Percentiles rank a stretch among this genome's conserved stretches.
phyloP scores from a whole-genome alignment of 2,113 vertebrate species.

The Zosterops hypoxanthus region DNA sequence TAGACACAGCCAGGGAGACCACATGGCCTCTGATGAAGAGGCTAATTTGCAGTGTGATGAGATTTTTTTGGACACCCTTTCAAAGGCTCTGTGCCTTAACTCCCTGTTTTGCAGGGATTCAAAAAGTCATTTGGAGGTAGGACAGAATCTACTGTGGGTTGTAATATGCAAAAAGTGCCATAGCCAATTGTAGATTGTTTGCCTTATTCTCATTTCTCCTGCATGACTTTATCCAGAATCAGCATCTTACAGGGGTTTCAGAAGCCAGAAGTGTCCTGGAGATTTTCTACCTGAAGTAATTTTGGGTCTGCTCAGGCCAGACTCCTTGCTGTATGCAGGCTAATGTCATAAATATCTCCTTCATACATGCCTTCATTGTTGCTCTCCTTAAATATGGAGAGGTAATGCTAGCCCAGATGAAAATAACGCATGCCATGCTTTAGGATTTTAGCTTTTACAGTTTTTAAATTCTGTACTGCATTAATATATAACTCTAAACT shows the following conservation, averaged over 20 bases:
- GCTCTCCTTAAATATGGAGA: not conserved
- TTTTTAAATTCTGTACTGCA: too few relatives aligned
- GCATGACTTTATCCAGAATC: not conserved
- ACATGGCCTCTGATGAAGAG: not conserved
- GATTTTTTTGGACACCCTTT: not conserved
- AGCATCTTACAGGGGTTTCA: not conserved
- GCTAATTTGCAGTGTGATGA: not conserved
- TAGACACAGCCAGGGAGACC: not conserved
- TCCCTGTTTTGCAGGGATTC: not conserved
- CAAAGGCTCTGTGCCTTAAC: not conserved
- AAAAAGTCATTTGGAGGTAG: not conserved
- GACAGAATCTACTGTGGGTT: not conserved
- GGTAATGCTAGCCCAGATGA: not conserved
- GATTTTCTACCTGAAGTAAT: not conserved
- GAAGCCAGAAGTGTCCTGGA: not conserved
- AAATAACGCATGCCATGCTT: rapidly evolving
- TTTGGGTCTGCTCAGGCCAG: not conserved
- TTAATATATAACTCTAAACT: not conserved
- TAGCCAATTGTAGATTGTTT: not conserved
- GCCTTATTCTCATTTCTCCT: not conserved
- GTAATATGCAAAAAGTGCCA: not conserved
- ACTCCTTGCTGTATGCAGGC: not conserved
- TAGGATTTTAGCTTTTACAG: not conserved
- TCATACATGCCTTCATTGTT: not conserved
- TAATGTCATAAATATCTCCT: not conserved